Conservation (phyloP, 2,113 vertebrate genomes). For the Psilopsiagon aurifrons region DNA sequence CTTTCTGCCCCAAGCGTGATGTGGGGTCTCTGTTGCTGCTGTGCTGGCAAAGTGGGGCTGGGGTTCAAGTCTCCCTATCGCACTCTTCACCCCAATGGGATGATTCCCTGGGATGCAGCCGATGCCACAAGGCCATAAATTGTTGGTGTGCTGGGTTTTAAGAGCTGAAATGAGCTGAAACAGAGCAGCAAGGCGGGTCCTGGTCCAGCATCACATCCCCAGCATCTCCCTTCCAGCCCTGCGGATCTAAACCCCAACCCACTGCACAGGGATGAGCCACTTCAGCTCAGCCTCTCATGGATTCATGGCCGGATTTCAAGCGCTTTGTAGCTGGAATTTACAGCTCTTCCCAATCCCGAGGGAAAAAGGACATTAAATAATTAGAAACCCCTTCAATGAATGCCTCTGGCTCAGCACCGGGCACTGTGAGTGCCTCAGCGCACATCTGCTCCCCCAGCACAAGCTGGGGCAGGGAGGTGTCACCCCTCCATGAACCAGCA, state of each 20-base stretch:
- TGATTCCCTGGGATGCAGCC: neutral
- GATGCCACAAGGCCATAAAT: rapidly evolving
- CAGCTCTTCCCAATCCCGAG: neutral
- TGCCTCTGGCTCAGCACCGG: rapidly evolving
- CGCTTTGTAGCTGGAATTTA: neutral
- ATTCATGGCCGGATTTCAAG: neutral
- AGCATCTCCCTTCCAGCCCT: neutral
- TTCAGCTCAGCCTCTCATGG: rapidly evolving
- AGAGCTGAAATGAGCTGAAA: neutral
- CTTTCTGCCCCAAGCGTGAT: rapidly evolving
- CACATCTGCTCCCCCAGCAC: neutral
- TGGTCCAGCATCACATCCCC: rapidly evolving
- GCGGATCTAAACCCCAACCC: rapidly evolving
- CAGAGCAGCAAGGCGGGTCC: rapidly evolving
- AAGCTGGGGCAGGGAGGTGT: neutral
- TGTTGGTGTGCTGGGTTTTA: rapidly evolving
- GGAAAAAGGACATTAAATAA: neutral
- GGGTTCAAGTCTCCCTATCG: rapidly evolving
- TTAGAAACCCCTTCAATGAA: neutral
- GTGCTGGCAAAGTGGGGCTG: neutral
- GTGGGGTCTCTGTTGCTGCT: rapidly evolving
- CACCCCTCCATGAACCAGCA: neutral
- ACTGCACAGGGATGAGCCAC: neutral
- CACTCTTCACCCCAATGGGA: neutral
- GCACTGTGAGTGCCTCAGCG: neutral